phyloP scores from a whole-genome alignment of 2,888 invertebrate species.

The Odontomyia ornata region DNA sequence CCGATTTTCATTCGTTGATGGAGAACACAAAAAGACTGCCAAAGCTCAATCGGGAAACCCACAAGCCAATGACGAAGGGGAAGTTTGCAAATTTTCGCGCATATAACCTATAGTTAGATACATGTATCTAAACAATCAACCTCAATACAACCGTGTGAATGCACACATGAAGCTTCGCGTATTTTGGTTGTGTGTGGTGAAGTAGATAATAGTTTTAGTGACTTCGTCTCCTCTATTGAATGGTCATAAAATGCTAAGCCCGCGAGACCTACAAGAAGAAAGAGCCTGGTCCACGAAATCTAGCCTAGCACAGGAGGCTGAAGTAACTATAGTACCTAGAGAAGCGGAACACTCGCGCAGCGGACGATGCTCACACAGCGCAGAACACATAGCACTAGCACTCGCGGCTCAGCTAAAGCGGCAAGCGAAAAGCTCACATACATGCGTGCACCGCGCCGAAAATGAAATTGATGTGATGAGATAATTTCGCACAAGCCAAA shows the following conservation, averaged over 20 bases:
- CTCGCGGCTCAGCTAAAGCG: too few relatives aligned
- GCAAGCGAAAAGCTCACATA: conserved; percentile 24
- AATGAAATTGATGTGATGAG: conserved; percentile 19
- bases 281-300: background rate
- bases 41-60: conserved; percentile 6
- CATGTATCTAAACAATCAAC: background rate
- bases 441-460: conserved; percentile 41
- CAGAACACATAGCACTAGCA: background rate
- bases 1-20: background rate
- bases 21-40: conserved; percentile 23
- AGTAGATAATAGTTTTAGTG: background rate
- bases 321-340: background rate
- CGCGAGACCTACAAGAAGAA: background rate
- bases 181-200: background rate
- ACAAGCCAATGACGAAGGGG: background rate
- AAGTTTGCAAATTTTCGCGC: conserved; percentile 23
- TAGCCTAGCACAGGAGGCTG: background rate
- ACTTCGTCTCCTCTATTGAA: background rate
- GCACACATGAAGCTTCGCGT: background rate
- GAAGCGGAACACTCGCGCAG: background rate
- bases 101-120: background rate
- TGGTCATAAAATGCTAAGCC: background rate
- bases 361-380: background rate
- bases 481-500: conserved; percentile 40
- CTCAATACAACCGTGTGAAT: too few relatives aligned